phyloP scores from a whole-genome alignment of 2,113 vertebrate genomes.

The Anser brachyrhynchus region DNA sequence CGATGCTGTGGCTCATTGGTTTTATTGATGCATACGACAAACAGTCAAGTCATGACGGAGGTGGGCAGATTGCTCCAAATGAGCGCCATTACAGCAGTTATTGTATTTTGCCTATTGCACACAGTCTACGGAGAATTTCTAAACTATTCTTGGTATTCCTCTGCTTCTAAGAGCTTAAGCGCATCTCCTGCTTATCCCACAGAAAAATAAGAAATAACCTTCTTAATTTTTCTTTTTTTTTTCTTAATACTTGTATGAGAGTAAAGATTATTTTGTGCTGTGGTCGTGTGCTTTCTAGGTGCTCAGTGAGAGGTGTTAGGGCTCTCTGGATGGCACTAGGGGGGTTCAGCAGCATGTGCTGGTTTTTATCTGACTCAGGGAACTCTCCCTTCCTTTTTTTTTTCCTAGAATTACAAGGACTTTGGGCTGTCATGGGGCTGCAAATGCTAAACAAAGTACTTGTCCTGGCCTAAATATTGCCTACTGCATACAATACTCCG shows the following conservation, averaged over 20 bases:
- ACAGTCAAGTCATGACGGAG: not conserved
- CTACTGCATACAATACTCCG: not conserved
- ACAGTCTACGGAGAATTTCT: not conserved
- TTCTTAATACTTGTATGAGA: not conserved
- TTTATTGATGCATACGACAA: not conserved
- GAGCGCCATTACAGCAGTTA: not conserved
- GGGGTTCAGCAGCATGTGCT: not conserved
- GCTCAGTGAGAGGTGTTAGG: not conserved
- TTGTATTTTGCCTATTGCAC: not conserved
- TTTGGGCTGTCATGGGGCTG: not conserved
- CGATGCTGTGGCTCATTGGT: not conserved
- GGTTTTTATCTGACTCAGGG: not conserved
- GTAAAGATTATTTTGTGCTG: not conserved
- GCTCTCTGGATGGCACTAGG: not conserved
- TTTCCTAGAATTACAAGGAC: not conserved
- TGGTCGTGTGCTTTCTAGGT: not conserved
- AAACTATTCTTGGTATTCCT: not conserved
- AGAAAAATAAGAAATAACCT: not conserved
- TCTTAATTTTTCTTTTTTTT: not conserved
- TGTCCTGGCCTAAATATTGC: constrained; percentile 43
- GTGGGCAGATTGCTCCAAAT: not conserved
- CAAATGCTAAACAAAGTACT: not conserved
- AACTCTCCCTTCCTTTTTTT: not conserved
- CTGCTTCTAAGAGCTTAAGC: not conserved
- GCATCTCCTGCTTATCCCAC: not conserved